These are phyloP conservation scores for Saccopteryx bilineata DNA, from an alignment of 2,113 vertebrate species.

Conservation along the genomic window DNA sequence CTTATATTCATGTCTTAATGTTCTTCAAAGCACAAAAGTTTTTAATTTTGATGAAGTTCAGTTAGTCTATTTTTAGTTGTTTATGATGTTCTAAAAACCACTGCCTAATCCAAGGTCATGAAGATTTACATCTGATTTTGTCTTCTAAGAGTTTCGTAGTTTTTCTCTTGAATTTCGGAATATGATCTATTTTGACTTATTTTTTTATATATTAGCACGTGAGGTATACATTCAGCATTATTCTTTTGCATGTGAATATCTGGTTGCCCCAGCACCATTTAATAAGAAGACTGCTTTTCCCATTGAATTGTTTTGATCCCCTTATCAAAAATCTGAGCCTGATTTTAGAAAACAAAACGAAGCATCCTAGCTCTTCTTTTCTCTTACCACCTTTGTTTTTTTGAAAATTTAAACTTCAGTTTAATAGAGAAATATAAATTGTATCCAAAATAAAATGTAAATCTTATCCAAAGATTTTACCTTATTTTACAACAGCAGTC, in stretches of 20 bases:
- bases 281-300: background rate
- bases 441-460: too few species aligned
- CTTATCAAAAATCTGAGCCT: constrained; percentile 40
- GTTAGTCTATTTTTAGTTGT: constrained; percentile 14
- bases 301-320: background rate
- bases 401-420: constrained; percentile 18
- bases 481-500: constrained; percentile 6
- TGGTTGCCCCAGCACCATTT: background rate
- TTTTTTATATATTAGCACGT: background rate
- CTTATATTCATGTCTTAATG: background rate
- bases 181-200: background rate
- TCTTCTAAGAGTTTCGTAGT: background rate
- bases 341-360: constrained; percentile 7
- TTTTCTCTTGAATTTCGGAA: constrained; percentile 1
- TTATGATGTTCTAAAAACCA: background rate
- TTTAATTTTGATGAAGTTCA: constrained; percentile 28
- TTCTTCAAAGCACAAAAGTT: background rate
- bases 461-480: background rate
- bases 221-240: background rate
- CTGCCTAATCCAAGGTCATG: background rate
- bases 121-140: background rate
- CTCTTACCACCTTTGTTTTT: constrained; percentile 24
- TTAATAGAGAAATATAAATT: constrained; percentile 1
- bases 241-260: background rate
- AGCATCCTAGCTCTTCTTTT: background rate